Percentiles rank a stretch among this genome's conserved stretches.
Conservation (phyloP, 2,113 vertebrate genomes). For the Elgaria multicarinata region DNA sequence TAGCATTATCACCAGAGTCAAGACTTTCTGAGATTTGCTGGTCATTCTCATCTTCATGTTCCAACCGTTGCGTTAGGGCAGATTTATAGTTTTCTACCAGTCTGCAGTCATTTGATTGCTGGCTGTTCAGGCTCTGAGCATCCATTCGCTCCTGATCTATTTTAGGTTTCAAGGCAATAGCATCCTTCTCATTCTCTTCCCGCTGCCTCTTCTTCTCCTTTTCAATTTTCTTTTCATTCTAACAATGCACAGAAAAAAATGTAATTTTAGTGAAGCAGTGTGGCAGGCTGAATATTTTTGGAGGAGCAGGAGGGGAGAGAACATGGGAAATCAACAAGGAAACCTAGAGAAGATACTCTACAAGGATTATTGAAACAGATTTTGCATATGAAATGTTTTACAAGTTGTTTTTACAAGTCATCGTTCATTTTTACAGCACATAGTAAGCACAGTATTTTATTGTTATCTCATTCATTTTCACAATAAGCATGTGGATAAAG, state of each 20-base stretch:
- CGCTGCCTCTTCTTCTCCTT: slow-evolving; percentile 79
- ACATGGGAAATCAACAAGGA: neutral
- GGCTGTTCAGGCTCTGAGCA: slow-evolving; percentile 55
- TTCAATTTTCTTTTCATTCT: slow-evolving; percentile 87
- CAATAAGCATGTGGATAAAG: neutral
- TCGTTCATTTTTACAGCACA: neutral
- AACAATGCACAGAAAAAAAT: slow-evolving; percentile 44
- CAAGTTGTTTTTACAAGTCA: neutral
- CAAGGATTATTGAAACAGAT: neutral
- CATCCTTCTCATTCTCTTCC: slow-evolving; percentile 59
- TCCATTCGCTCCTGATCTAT: slow-evolving; percentile 63
- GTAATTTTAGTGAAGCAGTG: neutral
- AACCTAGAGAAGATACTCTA: neutral
- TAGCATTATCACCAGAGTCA: slow-evolving; percentile 75
- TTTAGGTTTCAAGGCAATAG: slow-evolving; percentile 28
- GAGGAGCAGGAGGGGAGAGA: neutral
- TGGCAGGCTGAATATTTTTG: neutral
- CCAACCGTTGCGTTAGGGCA: slow-evolving; percentile 69
- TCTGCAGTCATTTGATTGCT: slow-evolving; percentile 52
- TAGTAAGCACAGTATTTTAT: neutral
- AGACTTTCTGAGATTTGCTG: slow-evolving; percentile 78
- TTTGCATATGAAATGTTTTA: neutral
- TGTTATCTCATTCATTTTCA: neutral
- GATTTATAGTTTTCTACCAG: slow-evolving; percentile 65
- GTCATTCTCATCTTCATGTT: slow-evolving; percentile 76